These are phyloP conservation scores for Argentina silus DNA, from an alignment of 2,797 vertebrate genomes.

Conservation along the genomic window DNA sequence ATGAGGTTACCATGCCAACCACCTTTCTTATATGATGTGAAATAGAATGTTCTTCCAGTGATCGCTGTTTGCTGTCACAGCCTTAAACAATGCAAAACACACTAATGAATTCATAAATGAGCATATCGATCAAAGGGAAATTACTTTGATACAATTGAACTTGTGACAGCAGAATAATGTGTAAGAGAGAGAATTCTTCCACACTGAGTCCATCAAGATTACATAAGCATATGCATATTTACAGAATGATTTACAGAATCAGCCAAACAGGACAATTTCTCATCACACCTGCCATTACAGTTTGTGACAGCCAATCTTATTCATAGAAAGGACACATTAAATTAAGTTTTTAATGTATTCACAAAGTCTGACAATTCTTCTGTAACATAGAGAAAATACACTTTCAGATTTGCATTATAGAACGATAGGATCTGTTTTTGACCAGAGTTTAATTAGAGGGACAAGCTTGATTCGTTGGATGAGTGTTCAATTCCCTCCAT, in stretches of 20 bases:
- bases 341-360: constrained; percentile 34
- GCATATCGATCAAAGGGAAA: constrained; percentile 17
- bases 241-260: neutral
- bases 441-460: constrained; percentile 44
- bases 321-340: constrained; percentile 32
- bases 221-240: neutral
- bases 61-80: constrained; percentile 38
- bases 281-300: neutral
- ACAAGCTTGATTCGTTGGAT: constrained; percentile 34
- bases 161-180: constrained; percentile 15
- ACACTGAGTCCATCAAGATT: neutral
- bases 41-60: constrained; percentile 42
- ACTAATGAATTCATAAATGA: constrained; percentile 11
- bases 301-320: neutral
- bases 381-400: constrained; percentile 28
- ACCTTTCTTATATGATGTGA: constrained; percentile 47
- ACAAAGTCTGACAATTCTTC: constrained; percentile 17
- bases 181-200: neutral
- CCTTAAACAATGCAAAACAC: constrained; percentile 9
- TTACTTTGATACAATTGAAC: constrained; percentile 16
- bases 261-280: too few species aligned
- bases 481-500: constrained; percentile 38
- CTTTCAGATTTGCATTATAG: constrained; percentile 35
- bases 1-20: constrained; percentile 72
- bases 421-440: constrained; percentile 40